phyloP scores from a whole-genome alignment of 2,113 vertebrate genomes.

The Sturnus vulgaris region DNA sequence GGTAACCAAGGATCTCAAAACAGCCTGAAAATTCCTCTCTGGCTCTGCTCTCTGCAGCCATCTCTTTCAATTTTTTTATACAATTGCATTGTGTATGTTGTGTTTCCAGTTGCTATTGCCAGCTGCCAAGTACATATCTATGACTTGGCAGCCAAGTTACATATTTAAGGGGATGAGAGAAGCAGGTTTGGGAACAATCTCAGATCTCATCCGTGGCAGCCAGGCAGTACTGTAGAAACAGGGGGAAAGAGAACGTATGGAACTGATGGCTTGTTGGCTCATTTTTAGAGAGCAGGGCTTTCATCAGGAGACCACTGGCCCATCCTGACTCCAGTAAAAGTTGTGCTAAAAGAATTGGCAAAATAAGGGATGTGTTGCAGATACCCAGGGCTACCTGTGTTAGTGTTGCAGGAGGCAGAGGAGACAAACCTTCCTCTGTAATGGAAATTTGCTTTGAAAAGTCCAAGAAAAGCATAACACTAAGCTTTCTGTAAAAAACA shows the following conservation, averaged over 20 bases:
- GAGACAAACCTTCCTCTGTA: neutral
- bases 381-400: neutral
- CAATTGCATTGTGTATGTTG: slow-evolving; percentile 13
- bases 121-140: slow-evolving; percentile 42
- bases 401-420: neutral
- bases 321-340: neutral
- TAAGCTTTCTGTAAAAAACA: neutral
- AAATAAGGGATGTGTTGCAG: neutral
- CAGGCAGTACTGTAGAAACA: neutral
- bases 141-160: slow-evolving; percentile 52
- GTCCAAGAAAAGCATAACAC: neutral
- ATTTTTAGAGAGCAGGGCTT: neutral
- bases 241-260: neutral
- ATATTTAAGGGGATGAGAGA: slow-evolving; percentile 57
- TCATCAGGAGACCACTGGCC: neutral
- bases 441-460: neutral
- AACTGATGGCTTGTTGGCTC: neutral
- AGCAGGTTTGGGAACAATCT: slow-evolving; percentile 13
- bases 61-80: neutral
- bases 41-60: neutral
- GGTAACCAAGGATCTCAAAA: neutral
- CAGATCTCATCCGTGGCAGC: neutral
- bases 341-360: neutral
- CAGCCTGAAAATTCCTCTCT: neutral
- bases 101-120: slow-evolving; percentile 51